phyloP scores from a whole-genome alignment of 2,113 vertebrate species.

The Anolis carolinensis region DNA sequence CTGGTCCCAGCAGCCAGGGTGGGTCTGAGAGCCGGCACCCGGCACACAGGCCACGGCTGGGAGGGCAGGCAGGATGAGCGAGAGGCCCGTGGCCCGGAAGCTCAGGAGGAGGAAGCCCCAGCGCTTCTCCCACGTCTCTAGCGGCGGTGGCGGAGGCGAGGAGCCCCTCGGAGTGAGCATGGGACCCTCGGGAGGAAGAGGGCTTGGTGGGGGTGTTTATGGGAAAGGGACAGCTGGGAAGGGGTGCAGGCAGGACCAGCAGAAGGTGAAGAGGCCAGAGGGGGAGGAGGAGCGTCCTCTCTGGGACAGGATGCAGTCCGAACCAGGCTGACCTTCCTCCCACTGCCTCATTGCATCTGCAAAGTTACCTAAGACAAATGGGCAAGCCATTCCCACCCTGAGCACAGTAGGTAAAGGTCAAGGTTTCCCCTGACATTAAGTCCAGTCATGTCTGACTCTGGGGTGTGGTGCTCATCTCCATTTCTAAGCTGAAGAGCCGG shows the following conservation, averaged over 20 bases:
- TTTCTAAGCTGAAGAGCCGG: too few species aligned
- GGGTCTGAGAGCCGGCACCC: slow-evolving; percentile 1
- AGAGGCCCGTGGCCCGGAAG: not conserved
- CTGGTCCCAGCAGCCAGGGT: slow-evolving; percentile 22
- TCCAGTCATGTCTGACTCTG: too few species aligned
- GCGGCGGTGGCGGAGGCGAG: slow-evolving; percentile 8
- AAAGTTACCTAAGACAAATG: not conserved
- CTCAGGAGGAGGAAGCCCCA: slow-evolving; percentile 46
- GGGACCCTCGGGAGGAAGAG: not conserved
- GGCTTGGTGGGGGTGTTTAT: not conserved
- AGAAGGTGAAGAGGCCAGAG: not conserved
- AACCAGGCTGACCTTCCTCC: not conserved
- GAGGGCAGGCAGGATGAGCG: slow-evolving; percentile 24
- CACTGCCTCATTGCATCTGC: not conserved
- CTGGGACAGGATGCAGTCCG: not conserved
- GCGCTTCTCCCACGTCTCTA: slow-evolving; percentile 44
- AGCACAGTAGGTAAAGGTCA: too few species aligned
- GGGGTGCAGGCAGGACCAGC: too few species aligned
- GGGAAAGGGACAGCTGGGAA: not conserved
- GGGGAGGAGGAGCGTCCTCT: not conserved
- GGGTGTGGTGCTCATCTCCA: too few species aligned
- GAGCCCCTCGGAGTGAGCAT: slow-evolving; percentile 57
- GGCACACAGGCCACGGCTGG: not conserved
- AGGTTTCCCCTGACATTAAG: too few species aligned
- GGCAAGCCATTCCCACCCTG: too few species aligned